Base-by-base conservation (phyloP, 2,888 invertebrate genomes). In the Folsomia manolachei region DNA sequence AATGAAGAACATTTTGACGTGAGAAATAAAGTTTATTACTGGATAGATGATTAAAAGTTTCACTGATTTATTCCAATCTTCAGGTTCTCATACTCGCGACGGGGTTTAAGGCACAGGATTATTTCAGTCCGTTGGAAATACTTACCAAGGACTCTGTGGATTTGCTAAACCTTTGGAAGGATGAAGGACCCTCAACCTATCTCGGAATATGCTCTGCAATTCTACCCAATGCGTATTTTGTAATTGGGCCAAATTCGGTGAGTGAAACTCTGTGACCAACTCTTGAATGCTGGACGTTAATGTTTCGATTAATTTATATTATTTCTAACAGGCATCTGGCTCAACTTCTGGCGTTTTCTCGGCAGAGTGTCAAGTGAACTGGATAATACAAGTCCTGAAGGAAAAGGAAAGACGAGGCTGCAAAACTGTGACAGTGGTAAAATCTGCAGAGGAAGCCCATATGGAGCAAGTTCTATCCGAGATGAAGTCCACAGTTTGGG, bases 61-160 rank as follows among this genome's bases (percentile, higher is more conserved):
- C 63, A 60, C 7, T 7, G 14, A 24, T 23, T 18, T 19, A 25
- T 23, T 63, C 24, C 21, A 51, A 60, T 11, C 39, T 24, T 0
- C 61, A 76, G 77, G 72, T 79, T 18, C 66, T 79, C 18, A 77
- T 79, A 1, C 64, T 78, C 0, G 78, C 78, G 1, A 79, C 79
- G 14, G 79, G 79, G 27, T 79, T 76, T 62, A 71, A 72, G 68
- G 75, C 76, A 0, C 77, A 78, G 26, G 78, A 79, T 21, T 78
- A 60, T 27, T 79, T 77, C 70, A 69, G 71, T n/a, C 78, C 78
- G 9, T 9, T 79, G 56, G 52, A 75, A 39, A 70, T 79, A 23
- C 61, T 9, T 21, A 75, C 64, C 1, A 72, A 39, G 27, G 68
- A 69, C 21, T 72, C 68, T 1, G 65, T 68, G 0, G 71, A 77